Evolutionary conservation across 2,888 invertebrate genomes (phyloP).

Genomic region (Ormyrus labotus): DNA sequence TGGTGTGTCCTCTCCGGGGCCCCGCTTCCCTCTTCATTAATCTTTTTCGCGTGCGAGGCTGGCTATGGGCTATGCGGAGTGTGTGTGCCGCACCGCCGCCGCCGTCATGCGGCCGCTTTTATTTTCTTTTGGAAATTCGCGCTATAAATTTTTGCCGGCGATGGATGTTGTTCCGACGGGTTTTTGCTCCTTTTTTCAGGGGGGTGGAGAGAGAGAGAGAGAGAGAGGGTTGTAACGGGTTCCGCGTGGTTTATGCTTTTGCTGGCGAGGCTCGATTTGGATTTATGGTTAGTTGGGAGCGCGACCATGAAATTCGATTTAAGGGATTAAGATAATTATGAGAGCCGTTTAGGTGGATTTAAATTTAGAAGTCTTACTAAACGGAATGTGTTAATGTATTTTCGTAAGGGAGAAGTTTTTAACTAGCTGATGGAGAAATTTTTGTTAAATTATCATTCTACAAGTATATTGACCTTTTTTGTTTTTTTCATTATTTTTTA

Average conservation of each 20-base stretch:
- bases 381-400: too few species aligned
- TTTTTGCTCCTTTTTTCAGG: neutral
- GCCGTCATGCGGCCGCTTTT: constrained; percentile 8
- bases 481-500: too few species aligned
- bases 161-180: neutral
- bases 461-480: too few species aligned
- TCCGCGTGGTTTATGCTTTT: neutral
- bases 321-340: too few species aligned
- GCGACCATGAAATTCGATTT: neutral
- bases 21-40: constrained; percentile 40
- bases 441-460: too few species aligned
- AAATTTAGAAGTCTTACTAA: too few species aligned
- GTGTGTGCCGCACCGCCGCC: neutral
- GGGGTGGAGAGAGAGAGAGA: too few species aligned
- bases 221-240: neutral
- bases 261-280: neutral
- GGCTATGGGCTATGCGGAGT: neutral
- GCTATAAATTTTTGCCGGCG: constrained; percentile 35
- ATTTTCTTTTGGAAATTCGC: constrained; percentile 41
- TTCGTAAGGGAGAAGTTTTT: too few species aligned
- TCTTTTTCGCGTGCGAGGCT: constrained; percentile 37
- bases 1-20: neutral
- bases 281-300: neutral
- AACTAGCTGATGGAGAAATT: too few species aligned
- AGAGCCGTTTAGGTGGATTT: too few species aligned